These are phyloP conservation scores for Luscinia luscinia DNA, from an alignment of 2,797 vertebrate species.

Conservation along the genomic window DNA sequence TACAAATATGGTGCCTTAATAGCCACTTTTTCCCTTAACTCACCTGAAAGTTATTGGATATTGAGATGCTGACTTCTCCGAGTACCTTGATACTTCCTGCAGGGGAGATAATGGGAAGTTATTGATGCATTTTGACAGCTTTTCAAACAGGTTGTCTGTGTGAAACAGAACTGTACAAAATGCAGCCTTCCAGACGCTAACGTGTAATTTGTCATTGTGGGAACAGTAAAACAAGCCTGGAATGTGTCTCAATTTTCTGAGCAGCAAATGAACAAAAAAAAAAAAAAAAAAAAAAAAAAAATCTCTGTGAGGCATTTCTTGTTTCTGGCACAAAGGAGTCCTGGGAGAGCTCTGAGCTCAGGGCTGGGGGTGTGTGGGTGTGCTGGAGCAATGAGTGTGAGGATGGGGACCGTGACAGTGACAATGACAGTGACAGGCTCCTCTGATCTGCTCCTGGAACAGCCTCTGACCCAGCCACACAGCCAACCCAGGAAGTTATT, in stretches of 20 bases:
- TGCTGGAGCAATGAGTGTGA: background rate
- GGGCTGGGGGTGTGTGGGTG: background rate
- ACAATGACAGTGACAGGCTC: background rate
- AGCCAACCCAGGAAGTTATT: background rate
- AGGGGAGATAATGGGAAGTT: conserved; percentile 49
- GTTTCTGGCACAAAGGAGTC: background rate
- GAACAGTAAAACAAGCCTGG: conserved; percentile 7
- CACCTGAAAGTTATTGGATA: background rate
- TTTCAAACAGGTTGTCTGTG: conserved; percentile 37
- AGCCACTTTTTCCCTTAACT: background rate
- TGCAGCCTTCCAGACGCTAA: conserved; percentile 21
- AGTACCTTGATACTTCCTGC: conserved; percentile 34
- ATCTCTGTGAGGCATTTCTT: background rate
- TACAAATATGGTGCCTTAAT: background rate
- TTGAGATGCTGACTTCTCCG: background rate
- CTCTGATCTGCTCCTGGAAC: background rate
- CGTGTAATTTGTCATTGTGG: conserved; percentile 40
- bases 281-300: background rate
- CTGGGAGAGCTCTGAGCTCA: background rate
- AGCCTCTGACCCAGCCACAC: background rate
- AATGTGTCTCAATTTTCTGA: conserved; percentile 18
- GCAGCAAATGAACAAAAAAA: background rate
- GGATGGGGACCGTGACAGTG: fast-evolving
- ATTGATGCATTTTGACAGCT: conserved; percentile 58
- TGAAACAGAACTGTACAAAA: conserved; percentile 38